Percentiles rank a stretch among this genome's conserved stretches.
phyloP scores from a whole-genome alignment of 2,888 invertebrate genomes.

The Coleophora deauratella region DNA sequence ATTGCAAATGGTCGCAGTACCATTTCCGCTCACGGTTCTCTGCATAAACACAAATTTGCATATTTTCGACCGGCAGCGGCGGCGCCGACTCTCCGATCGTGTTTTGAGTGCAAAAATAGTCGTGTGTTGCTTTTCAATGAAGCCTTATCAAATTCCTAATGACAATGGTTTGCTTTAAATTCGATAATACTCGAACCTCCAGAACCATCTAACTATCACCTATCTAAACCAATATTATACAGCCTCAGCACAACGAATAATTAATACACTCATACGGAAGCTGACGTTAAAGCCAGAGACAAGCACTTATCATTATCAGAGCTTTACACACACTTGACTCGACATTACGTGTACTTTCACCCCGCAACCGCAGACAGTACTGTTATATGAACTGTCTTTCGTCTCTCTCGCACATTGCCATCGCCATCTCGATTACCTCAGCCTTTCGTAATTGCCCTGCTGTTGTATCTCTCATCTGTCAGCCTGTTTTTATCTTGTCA shows the following conservation, averaged over 20 bases:
- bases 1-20: conserved; percentile 53
- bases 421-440: conserved; percentile 40
- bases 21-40: conserved; percentile 48
- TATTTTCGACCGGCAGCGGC: conserved; percentile 34
- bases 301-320: too few relatives aligned
- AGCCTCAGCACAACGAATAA: too few relatives aligned
- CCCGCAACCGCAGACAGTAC: conserved; percentile 48
- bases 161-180: not conserved
- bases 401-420: conserved; percentile 27
- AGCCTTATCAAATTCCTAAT: not conserved
- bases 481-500: conserved; percentile 32
- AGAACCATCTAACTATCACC: too few relatives aligned
- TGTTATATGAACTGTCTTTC: conserved; percentile 46
- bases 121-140: not conserved
- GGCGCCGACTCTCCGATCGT: conserved; percentile 1
- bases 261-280: too few relatives aligned
- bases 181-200: too few relatives aligned
- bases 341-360: conserved; percentile 59
- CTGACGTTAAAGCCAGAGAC: too few relatives aligned
- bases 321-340: conserved; percentile 21
- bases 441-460: conserved; percentile 31
- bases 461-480: conserved; percentile 9
- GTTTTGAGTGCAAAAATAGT: conserved; percentile 10
- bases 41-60: conserved; percentile 52
- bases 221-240: too few relatives aligned